phyloP scores from a whole-genome alignment of 2,113 vertebrate species.

The Pachypanchax playfairii region DNA sequence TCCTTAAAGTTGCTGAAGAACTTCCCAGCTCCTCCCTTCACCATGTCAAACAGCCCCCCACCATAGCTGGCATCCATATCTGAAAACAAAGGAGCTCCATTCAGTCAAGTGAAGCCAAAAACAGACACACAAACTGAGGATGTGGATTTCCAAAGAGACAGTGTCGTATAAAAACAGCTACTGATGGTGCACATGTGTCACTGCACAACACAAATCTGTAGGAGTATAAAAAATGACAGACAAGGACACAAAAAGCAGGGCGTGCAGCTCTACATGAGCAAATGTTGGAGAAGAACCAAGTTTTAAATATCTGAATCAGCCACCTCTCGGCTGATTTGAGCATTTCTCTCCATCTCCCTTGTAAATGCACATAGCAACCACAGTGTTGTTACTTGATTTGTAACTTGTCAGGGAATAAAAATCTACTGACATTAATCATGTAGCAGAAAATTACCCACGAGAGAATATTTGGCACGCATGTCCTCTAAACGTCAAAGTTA shows the following conservation, averaged over 20 bases:
- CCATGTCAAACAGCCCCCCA: slow-evolving; percentile 95
- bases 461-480: slow-evolving; percentile 1
- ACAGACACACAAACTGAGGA: slow-evolving; percentile 1
- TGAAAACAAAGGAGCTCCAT: slow-evolving; percentile 79
- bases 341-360: slow-evolving; percentile 7
- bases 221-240: slow-evolving; percentile 20
- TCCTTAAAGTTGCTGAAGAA: slow-evolving; percentile 99
- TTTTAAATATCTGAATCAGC: slow-evolving; percentile 64
- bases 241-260: slow-evolving; percentile 17
- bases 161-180: too few relatives aligned
- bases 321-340: slow-evolving; percentile 25
- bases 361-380: slow-evolving; percentile 7
- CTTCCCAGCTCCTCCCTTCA: slow-evolving; percentile 96
- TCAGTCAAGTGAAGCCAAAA: slow-evolving; percentile 13
- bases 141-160: background rate
- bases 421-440: slow-evolving; percentile 3
- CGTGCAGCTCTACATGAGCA: background rate
- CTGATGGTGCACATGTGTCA: slow-evolving; percentile 25
- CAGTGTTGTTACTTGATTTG: slow-evolving; percentile 15
- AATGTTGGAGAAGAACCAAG: slow-evolving; percentile 44
- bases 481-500: background rate
- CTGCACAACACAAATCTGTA: slow-evolving; percentile 7
- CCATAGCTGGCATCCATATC: slow-evolving; percentile 94
- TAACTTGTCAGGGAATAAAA: slow-evolving; percentile 18
- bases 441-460: slow-evolving; percentile 11